A percentile compares a stretch with the other conserved stretches of the same genome.
Conservation (phyloP, 2,113 vertebrate species). For the Agapornis roseicollis region DNA sequence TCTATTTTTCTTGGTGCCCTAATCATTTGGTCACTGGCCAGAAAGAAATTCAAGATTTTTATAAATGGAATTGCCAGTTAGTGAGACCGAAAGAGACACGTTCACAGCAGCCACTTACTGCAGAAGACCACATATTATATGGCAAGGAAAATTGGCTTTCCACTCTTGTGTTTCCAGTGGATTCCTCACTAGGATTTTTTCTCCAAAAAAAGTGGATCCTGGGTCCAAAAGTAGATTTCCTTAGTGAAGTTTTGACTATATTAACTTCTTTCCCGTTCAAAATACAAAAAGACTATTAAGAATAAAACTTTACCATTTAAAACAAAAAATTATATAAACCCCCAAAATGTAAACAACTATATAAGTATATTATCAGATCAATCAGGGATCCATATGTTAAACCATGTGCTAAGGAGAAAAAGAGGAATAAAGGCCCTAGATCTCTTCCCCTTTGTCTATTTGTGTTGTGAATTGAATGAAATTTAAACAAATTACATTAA, state of each 20-base stretch:
- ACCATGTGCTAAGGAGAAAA: background rate
- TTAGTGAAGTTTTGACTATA: background rate
- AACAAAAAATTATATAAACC: background rate
- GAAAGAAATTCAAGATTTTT: background rate
- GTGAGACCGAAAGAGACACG: background rate
- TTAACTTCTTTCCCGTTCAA: background rate
- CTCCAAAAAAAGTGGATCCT: background rate
- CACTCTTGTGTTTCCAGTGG: background rate
- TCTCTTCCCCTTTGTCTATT: background rate
- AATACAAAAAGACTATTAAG: background rate
- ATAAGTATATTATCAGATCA: background rate
- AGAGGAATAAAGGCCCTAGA: background rate
- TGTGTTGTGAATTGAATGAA: background rate
- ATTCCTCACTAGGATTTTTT: background rate
- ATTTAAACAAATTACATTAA: background rate
- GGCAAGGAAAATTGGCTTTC: background rate
- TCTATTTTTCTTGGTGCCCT: background rate
- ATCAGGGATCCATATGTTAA: background rate
- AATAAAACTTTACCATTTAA: background rate
- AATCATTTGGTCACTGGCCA: background rate
- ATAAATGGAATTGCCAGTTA: background rate
- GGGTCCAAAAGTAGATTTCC: background rate
- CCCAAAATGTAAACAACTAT: background rate
- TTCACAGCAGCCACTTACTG: background rate
- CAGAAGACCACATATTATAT: background rate